phyloP scores from a whole-genome alignment of 2,797 vertebrate species.

The Mallotus villosus region DNA sequence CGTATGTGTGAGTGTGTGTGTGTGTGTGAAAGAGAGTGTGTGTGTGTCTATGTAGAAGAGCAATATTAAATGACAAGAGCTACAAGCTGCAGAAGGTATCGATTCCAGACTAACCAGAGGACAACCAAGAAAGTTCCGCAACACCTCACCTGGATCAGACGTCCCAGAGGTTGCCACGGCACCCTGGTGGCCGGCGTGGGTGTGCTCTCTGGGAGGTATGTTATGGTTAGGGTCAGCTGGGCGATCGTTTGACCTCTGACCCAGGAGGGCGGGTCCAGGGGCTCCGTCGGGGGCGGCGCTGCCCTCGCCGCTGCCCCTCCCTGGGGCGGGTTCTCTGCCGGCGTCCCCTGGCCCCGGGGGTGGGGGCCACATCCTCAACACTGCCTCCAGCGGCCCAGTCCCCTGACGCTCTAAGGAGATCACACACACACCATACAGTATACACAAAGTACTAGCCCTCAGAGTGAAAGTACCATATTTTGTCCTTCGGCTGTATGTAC shows the following conservation, averaged over 20 bases:
- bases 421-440: neutral
- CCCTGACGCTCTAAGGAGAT: constrained; percentile 21
- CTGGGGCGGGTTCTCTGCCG: constrained; percentile 23
- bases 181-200: constrained; percentile 20
- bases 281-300: constrained; percentile 28
- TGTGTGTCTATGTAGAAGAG: neutral
- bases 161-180: neutral
- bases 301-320: constrained; percentile 7
- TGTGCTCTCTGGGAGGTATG: constrained; percentile 24
- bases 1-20: neutral
- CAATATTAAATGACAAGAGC: too few species aligned
- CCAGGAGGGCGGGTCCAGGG: constrained; percentile 15
- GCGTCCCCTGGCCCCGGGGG: constrained; percentile 56
- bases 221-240: constrained; percentile 12
- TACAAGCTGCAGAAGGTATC: too few species aligned
- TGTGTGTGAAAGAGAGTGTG: neutral
- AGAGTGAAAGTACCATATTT: neutral
- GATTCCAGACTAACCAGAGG: too few species aligned
- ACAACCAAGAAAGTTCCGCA: neutral
- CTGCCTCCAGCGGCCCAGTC: constrained; percentile 56
- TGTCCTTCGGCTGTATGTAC: too few species aligned
- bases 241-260: constrained; percentile 29
- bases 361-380: constrained; percentile 80
- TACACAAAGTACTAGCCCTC: neutral
- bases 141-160: constrained; percentile 51